Base-by-base conservation (phyloP, 1,140 invertebrate genomes). In the Drosophila santomea region DNA sequence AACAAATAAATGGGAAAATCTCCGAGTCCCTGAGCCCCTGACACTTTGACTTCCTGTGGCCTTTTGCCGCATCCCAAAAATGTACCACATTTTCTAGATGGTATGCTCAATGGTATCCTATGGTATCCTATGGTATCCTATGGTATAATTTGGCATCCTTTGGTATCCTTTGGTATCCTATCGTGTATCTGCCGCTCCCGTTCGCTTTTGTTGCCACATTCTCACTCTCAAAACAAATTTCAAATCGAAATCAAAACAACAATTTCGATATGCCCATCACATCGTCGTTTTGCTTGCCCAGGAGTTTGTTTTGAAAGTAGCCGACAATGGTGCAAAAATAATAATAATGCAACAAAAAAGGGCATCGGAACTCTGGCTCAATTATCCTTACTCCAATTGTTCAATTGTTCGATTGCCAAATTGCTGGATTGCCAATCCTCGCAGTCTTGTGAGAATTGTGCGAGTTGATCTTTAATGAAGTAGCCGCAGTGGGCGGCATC, bases 41-140 rank as follows among this genome's bases (percentile, higher is more conserved):
- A 84, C 80, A 89, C 84, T 89, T 89, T 84, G 84, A 89, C 84
- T 89, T 89, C 84, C 84, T 89, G 84, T 89, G 84, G 80, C 84
- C 79, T 84, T 88, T 88, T 56, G 43, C 38, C 38, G 36, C 8
- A 48, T 14, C 41, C 36, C 25, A 12, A 15, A 14, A 15, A 14
- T 36, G 15, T 23, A 11, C 44, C 20, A 7, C 47, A 23, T 23
- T 47, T 28, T 54, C 25, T 36, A 20, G n/a, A n/a, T 17, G 10
- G 17, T 36, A 41, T 14, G 25, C 54, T 28, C 28, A 35, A 28
- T 39, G 17, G 23, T 23, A 17, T 17, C 3, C 23, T 25, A 25
- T 25, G 25, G 25, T 4, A 25, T 25, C 25, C 25, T 20, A 2
- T 20, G 20, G 20, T 28, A 17, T 28, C 41, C 20, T 5, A 25